phyloP scores from a whole-genome alignment of 2,797 vertebrate genomes.

The Rhinichthys osculus region DNA sequence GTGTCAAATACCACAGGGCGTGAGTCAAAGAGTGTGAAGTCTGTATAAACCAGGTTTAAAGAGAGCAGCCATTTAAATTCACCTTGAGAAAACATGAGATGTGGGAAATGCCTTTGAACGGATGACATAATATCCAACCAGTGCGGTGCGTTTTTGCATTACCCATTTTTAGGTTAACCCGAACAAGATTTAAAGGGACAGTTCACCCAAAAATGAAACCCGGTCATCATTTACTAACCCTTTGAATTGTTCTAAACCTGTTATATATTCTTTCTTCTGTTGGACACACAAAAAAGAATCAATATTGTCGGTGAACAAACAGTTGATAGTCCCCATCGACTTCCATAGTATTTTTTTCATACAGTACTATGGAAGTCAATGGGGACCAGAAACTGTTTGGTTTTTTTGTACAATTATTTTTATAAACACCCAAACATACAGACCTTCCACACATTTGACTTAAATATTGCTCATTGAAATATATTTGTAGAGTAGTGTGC shows the following conservation, averaged over 20 bases:
- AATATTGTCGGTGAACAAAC: neutral
- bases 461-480: neutral
- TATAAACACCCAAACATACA: neutral
- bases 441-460: neutral
- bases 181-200: neutral
- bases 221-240: too few relatives aligned
- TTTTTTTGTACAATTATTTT: neutral
- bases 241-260: neutral
- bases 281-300: neutral
- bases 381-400: neutral
- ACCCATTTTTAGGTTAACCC: neutral
- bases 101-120: neutral
- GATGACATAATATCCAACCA: neutral
- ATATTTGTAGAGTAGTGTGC: neutral
- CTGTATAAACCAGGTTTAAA: slow-evolving; percentile 23
- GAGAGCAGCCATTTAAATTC: slow-evolving; percentile 14
- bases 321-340: neutral
- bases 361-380: neutral
- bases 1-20: slow-evolving; percentile 24
- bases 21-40: slow-evolving; percentile 19
- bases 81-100: slow-evolving; percentile 24
- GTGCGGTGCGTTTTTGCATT: neutral
- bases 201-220: neutral
- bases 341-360: too few relatives aligned
- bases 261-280: neutral